Base-by-base conservation (phyloP, 2,888 invertebrate genomes). In the Pseudoips prasinana region DNA sequence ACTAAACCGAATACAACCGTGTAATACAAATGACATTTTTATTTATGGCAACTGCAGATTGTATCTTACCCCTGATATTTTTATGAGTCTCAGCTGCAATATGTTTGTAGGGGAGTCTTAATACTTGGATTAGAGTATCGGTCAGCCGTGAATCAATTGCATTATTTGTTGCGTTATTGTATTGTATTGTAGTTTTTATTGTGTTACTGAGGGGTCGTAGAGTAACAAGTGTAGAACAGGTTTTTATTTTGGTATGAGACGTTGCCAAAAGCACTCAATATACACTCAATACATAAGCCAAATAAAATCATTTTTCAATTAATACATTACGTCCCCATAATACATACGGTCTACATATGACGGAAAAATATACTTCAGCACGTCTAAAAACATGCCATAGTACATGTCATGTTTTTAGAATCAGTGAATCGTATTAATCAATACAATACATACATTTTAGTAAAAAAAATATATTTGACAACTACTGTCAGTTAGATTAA, bases 101-200 rank as follows among this genome's bases (percentile, higher is more conserved):
- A 77, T 79, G 74, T 78, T 78, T 70, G 59, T 29, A 39, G 63
- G 67, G 65, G 70, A 76, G 2, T 2, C 14, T 14, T 75, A 70
- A 75, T 63, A 58, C 40, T 58, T 50, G 65, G 73, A 78, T 81
- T 78, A 76, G 57, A 72, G 71, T 69, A 66, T 64, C 58, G 76
- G 78, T 73, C 78, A 79, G 65, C 60, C 64, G 64, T 62, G 46
- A 59, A 75, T 82, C 77, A 73, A 81, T 77, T 73, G 62, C 73
- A 74, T 79, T 71, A 75, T 54, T 64, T 67, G 27, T 30, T 62
- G 64, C 62, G 60, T 50, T 43, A 57, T 64, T 64, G 63, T 64
- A n/a, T n/a, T n/a, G 47, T 62, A 64, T 70, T 64, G 63, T 70
- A 59, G 44, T 60, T 65, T 64, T 64, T 65, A 64, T 58, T 58